Conservation (phyloP, 2,797 vertebrate species). For the Stomatorhinus walkeri region DNA sequence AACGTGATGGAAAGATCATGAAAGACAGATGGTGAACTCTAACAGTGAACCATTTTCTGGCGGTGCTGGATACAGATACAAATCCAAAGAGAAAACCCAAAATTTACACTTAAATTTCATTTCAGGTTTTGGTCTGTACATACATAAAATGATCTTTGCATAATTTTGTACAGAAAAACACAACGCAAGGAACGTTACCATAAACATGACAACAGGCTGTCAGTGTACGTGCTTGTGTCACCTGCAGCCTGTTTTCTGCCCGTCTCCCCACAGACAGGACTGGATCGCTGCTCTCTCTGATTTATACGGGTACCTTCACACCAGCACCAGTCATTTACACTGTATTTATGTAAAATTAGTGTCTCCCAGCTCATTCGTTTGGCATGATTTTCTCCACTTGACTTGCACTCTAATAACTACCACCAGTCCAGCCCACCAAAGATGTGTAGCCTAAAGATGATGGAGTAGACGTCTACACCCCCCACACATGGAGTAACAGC, state of each 20-base stretch:
- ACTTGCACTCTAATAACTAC: background rate
- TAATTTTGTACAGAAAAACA: background rate
- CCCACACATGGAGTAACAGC: background rate
- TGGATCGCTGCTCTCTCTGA: background rate
- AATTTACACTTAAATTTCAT: background rate
- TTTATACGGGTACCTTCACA: background rate
- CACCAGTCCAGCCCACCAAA: background rate
- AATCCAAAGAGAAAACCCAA: background rate
- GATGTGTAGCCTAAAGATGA: background rate
- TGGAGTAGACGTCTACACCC: background rate
- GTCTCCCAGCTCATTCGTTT: background rate
- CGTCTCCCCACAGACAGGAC: background rate
- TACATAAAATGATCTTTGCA: background rate
- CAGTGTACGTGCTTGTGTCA: background rate
- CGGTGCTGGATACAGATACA: background rate
- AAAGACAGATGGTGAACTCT: background rate
- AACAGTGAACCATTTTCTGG: background rate
- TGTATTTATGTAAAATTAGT: background rate
- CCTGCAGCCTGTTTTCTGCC: background rate
- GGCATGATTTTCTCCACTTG: background rate
- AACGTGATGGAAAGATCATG: background rate
- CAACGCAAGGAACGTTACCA: background rate
- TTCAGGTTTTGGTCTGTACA: background rate
- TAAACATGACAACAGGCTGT: background rate
- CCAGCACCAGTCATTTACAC: background rate